Percentiles rank a stretch among this genome's conserved stretches.
Evolutionary conservation across 2,888 invertebrate species (phyloP).

Genomic region (Aleiodes testaceus): DNA sequence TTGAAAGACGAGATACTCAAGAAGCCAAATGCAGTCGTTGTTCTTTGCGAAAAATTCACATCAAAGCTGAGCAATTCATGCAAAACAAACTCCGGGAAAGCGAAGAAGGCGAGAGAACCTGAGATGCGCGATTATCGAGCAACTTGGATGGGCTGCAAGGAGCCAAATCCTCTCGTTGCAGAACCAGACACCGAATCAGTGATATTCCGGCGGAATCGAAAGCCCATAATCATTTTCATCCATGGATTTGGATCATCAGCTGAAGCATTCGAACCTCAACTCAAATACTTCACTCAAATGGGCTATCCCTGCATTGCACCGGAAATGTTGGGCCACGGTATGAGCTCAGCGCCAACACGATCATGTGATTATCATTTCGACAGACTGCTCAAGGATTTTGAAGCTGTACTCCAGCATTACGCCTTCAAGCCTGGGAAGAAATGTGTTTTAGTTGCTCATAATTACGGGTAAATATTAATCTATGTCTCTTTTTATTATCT

Average conservation of each 20-base stretch:
- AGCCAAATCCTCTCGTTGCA: constrained; percentile 50
- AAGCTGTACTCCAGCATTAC: constrained; percentile 78
- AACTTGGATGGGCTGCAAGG: constrained; percentile 39
- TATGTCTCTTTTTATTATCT: constrained; percentile 6
- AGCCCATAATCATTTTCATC: constrained; percentile 78
- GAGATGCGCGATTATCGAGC: constrained; percentile 32
- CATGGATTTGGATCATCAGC: constrained; percentile 81
- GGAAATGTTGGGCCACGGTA: constrained; percentile 81
- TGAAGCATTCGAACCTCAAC: constrained; percentile 78
- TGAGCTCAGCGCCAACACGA: constrained; percentile 77
- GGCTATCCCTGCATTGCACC: constrained; percentile 80
- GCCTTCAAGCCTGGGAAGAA: constrained; percentile 74
- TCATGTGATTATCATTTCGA: constrained; percentile 77
- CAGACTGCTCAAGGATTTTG: constrained; percentile 76
- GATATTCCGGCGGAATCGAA: constrained; percentile 63
- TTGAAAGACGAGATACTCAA: constrained; percentile 43
- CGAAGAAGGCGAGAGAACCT: constrained; percentile 30
- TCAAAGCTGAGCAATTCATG: constrained; percentile 38
- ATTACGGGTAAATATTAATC: constrained; percentile 76
- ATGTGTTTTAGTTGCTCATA: constrained; percentile 80
- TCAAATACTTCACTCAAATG: constrained; percentile 75
- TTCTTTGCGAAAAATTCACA: constrained; percentile 58
- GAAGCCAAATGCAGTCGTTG: constrained; percentile 58
- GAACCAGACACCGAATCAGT: constrained; percentile 53
- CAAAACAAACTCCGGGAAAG: constrained; percentile 15